phyloP scores from a whole-genome alignment of 2,113 vertebrate genomes.

The Ardeotis arabs region DNA sequence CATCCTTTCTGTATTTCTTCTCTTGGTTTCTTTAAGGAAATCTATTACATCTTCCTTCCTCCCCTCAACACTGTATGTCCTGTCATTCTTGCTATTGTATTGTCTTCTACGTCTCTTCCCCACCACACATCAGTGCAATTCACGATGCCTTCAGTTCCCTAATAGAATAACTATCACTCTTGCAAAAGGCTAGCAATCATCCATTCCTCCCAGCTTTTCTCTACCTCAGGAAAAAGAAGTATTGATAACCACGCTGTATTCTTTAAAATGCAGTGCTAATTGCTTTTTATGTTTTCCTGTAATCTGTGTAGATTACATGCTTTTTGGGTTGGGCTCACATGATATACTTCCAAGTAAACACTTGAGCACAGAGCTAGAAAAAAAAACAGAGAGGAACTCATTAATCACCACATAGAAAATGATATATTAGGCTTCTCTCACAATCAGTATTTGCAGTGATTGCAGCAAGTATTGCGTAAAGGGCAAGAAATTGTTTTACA shows the following conservation, averaged over 20 bases:
- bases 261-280: neutral
- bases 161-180: neutral
- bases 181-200: neutral
- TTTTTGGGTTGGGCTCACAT: neutral
- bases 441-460: neutral
- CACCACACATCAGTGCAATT: neutral
- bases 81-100: neutral
- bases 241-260: neutral
- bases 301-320: neutral
- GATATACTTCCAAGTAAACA: neutral
- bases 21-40: neutral
- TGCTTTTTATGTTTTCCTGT: neutral
- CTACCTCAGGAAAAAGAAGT: neutral
- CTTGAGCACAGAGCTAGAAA: neutral
- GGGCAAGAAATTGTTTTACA: neutral
- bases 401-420: neutral
- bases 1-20: neutral
- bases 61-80: neutral
- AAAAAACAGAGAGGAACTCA: neutral
- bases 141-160: neutral
- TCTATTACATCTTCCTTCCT: neutral
- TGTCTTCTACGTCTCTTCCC: neutral
- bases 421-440: neutral
- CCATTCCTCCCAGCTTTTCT: neutral
- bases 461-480: neutral